Conservation (phyloP, 1,140 invertebrate genomes). For the Zaprionus kolodkinae region DNA sequence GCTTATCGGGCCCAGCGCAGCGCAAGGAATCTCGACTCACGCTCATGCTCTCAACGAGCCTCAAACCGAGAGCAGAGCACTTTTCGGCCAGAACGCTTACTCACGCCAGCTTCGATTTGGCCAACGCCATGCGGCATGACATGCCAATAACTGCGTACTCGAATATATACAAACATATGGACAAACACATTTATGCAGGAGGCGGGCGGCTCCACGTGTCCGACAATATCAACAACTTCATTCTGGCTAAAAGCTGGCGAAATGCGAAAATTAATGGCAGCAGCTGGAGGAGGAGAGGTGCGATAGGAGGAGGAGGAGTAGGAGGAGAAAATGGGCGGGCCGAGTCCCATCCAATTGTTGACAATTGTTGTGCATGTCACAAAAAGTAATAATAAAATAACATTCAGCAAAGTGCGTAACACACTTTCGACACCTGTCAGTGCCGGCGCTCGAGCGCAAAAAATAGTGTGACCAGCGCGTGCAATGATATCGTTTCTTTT, state of each 20-base stretch:
- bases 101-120: constrained; percentile 56
- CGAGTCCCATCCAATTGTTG: constrained; percentile 60
- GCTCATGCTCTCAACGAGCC: constrained; percentile 31
- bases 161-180: neutral
- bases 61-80: neutral
- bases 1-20: constrained; percentile 7
- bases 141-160: constrained; percentile 44
- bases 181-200: constrained; percentile 11
- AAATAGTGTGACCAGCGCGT: constrained; percentile 14
- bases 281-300: neutral
- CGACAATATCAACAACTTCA: constrained; percentile 70
- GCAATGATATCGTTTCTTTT: neutral
- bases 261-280: constrained; percentile 44
- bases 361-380: constrained; percentile 68
- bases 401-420: constrained; percentile 47
- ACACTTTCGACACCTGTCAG: constrained; percentile 48
- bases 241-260: constrained; percentile 47
- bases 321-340: neutral
- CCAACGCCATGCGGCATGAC: constrained; percentile 40
- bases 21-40: constrained; percentile 62
- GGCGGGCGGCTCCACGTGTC: constrained; percentile 44
- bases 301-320: neutral
- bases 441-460: neutral
- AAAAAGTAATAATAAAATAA: constrained; percentile 72
- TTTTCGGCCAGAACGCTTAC: constrained; percentile 50